Conservation (phyloP, 2,797 vertebrate genomes). For the Pangasius krempfi region DNA sequence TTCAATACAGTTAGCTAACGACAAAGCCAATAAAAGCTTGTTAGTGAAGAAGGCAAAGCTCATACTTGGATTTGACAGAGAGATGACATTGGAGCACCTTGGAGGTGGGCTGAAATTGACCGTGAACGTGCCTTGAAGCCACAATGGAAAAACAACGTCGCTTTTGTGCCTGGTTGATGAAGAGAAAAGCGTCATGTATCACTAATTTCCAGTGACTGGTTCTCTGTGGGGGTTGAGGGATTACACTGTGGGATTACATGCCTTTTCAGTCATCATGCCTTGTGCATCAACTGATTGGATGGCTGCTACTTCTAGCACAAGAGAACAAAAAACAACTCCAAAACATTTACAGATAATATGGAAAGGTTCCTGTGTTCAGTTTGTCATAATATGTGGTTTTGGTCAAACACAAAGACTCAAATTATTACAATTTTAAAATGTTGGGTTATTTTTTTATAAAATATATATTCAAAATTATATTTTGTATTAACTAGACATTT, state of each 20-base stretch:
- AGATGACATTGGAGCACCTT: slow-evolving; percentile 20
- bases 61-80: slow-evolving; percentile 24
- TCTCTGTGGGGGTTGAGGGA: neutral
- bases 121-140: slow-evolving; percentile 28
- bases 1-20: slow-evolving; percentile 10
- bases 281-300: slow-evolving; percentile 19
- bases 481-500: too few species aligned
- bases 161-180: slow-evolving; percentile 17
- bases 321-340: neutral
- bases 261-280: slow-evolving; percentile 11
- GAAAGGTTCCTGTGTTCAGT: neutral
- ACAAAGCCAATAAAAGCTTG: slow-evolving; percentile 30
- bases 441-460: too few species aligned
- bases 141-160: slow-evolving; percentile 25
- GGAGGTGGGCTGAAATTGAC: slow-evolving; percentile 29
- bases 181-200: slow-evolving; percentile 18
- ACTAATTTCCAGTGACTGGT: slow-evolving; percentile 22
- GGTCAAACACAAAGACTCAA: neutral
- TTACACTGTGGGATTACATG: slow-evolving; percentile 24
- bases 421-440: neutral
- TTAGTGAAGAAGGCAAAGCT: slow-evolving; percentile 25
- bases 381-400: neutral
- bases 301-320: neutral
- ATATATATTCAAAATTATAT: too few species aligned
- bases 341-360: neutral